Evolutionary conservation across 2,797 vertebrate species (phyloP), one percentile per base, ranked within the genome.

Genomic region (Halcyon badia): DNA sequence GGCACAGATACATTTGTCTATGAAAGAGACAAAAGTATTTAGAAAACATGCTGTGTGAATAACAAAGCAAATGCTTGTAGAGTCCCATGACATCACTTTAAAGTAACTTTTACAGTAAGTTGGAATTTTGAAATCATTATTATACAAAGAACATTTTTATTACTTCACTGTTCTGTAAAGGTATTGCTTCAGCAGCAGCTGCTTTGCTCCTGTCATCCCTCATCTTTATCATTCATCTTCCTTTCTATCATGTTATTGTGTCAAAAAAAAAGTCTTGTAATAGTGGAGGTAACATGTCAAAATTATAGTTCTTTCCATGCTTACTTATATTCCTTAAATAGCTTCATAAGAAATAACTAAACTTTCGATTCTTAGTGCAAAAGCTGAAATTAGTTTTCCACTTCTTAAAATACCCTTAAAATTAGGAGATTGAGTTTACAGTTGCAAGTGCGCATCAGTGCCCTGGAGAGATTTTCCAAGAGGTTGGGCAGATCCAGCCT

Each of bases 381-480:
- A 83, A 66, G 2, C 44, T 79, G 7, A 14, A 24, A 85, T 87
- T 85, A 81, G 20, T 79, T 87, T 94, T 95, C 64, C 20, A 49
- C 15, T 91, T 82, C 64, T 87, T 60, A 87, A 87, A 25, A 82
- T 35, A n/a, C 16, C 16, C 4, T 25, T 95, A 85, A 85, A 92
- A 65, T 41, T 28, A 78, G 13, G 49, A 69, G 44, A 76, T 26
- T 1, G 2, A 65, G 14, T 87, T 87, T 65, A 48, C 18, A 37
- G 14, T 61, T 91, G 42, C 6, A 58, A 62, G 85, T 71, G 20
- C 71, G 46, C 57, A 89, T 96, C 84, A 68, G 72, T 87, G 87
- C 95, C 90, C 95, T 91, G 84, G 62, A 94, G 96, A 96, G 82
- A 90, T 96, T 96, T 96, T 96, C 95, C 96, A 94, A 91, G 54